Evolutionary conservation across 2,113 vertebrate genomes (phyloP).

Genomic region (Muscicapa adusta): DNA sequence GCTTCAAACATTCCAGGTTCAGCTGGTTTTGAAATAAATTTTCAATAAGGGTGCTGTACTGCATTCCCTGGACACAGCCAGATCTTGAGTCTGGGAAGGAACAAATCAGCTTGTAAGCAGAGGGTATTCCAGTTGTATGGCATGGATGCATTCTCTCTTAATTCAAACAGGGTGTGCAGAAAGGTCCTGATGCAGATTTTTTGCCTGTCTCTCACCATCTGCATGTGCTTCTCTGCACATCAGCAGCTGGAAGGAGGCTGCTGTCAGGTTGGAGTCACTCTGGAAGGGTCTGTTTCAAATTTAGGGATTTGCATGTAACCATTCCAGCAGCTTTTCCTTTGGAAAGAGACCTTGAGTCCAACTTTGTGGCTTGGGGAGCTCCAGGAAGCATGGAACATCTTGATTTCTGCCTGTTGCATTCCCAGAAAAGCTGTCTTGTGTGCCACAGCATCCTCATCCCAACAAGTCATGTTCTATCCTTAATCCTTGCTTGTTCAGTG

Average conservation of each 20-base stretch:
- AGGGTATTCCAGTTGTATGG: neutral
- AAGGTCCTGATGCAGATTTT: neutral
- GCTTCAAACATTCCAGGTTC: neutral
- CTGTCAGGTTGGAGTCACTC: neutral
- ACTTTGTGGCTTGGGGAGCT: neutral
- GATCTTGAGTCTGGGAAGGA: neutral
- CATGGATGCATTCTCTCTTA: neutral
- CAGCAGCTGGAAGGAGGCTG: neutral
- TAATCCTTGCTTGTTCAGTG: neutral
- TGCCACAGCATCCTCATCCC: neutral
- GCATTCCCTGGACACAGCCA: neutral
- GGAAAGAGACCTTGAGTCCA: fast-evolving
- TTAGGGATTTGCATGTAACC: neutral
- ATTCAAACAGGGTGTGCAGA: neutral
- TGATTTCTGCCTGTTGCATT: neutral
- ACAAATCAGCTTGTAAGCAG: neutral
- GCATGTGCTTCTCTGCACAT: slow-evolving; percentile 5
- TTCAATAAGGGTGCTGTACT: fast-evolving
- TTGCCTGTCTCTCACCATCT: slow-evolving; percentile 4
- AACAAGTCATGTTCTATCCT: neutral
- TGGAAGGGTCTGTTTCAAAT: neutral
- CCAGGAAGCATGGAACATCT: neutral
- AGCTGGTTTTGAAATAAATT: neutral
- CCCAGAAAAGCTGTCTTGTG: neutral
- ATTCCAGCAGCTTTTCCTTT: neutral